Evolutionary conservation across 2,797 vertebrate species (phyloP).

Genomic region (Toxotes lorentzi): DNA sequence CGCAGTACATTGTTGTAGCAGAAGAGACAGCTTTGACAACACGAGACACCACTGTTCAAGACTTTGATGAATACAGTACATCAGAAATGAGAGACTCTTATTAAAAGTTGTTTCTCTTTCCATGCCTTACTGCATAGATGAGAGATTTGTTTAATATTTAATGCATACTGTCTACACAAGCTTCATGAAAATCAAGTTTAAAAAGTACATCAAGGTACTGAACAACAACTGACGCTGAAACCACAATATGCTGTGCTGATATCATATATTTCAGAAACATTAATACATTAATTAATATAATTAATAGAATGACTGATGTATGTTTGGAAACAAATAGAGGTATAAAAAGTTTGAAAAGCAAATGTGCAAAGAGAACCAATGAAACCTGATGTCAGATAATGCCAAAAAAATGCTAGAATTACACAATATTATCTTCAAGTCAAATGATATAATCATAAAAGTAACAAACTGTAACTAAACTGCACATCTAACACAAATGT

Average conservation of each 20-base stretch:
- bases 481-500: neutral
- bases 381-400: neutral
- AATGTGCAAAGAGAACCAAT: neutral
- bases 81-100: conserved; percentile 19
- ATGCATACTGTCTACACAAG: neutral
- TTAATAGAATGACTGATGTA: neutral
- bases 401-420: neutral
- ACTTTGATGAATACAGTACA: conserved; percentile 34
- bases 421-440: neutral
- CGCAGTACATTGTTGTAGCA: conserved; percentile 7
- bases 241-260: conserved; percentile 5
- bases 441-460: neutral
- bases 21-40: conserved; percentile 28
- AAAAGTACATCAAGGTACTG: neutral
- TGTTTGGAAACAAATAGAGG: neutral
- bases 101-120: neutral
- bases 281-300: neutral
- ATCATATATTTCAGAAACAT: neutral
- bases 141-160: conserved; percentile 17
- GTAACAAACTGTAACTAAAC: neutral
- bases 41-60: conserved; percentile 29
- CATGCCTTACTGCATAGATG: neutral
- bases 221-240: neutral
- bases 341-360: neutral
- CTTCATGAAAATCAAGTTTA: conserved; percentile 11